Evolutionary conservation across 2,113 vertebrate genomes (phyloP).

Genomic region (Ceratotherium simum): DNA sequence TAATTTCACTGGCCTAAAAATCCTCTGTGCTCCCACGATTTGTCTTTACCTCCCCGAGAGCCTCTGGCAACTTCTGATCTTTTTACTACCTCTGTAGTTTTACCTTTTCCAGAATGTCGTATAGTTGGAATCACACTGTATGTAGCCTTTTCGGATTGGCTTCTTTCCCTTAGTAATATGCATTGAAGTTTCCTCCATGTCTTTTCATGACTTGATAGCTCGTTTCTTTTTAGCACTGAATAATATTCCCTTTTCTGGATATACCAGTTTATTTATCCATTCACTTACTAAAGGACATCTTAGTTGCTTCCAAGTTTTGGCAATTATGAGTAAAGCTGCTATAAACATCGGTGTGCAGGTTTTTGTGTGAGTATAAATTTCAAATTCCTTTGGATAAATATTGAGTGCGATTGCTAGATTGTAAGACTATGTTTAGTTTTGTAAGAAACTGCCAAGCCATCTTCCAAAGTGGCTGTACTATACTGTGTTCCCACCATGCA

Average conservation of each 20-base stretch:
- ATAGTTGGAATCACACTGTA: background rate
- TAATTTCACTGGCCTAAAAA: background rate
- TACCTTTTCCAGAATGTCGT: background rate
- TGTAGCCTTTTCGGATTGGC: background rate
- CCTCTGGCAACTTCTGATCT: background rate
- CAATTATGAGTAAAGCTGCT: background rate
- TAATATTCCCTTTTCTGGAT: background rate
- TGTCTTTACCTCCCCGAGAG: background rate
- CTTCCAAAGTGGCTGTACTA: background rate
- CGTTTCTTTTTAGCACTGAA: background rate
- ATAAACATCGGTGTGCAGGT: background rate
- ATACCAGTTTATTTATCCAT: background rate
- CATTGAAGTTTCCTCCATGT: background rate
- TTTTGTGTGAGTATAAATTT: background rate
- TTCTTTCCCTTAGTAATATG: background rate
- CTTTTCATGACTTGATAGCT: background rate
- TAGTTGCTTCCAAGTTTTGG: background rate
- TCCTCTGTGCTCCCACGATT: background rate
- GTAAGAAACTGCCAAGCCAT: background rate
- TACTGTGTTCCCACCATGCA: background rate
- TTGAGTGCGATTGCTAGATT: background rate
- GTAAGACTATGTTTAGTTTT: conserved; percentile 6
- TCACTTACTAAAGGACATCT: background rate
- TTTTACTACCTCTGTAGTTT: background rate
- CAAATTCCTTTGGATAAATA: background rate